Base-by-base conservation (phyloP, 2,113 vertebrate genomes). In the Verasper variegatus region DNA sequence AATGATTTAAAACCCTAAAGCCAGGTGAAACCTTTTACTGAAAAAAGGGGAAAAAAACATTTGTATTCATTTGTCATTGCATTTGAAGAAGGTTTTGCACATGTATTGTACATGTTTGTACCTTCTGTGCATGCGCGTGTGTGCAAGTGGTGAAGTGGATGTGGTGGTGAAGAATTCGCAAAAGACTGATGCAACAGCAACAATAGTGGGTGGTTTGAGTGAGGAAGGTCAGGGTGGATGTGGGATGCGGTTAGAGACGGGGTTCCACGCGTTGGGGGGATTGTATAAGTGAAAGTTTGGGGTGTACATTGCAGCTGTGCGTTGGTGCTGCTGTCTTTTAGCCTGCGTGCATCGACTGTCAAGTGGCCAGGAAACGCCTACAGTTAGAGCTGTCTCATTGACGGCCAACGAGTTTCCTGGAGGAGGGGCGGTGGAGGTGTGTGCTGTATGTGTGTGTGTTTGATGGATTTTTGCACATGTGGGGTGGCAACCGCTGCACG, bases 331-430 rank as follows among this genome's bases (percentile, higher is more conserved):
- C 10, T 51, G 47, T 63, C 6, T 58, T 57, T 73, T 18, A 45
- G 62, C 67, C 24, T 67, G 63, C 11, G 3, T 58, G 65, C 24
- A 64, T 59, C 47, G 59, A 78, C 52, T 60, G 55, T 90, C 86
- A 85, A 86, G 86, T 84, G 82, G 71, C 83, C 90, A 88, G 92
- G 92, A 93, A 93, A 82, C 21, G n/a, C 51, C 68, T 79, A 91
- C 93, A 87, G 94, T 94, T 94, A 86, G 90, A 90, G 93, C 90
- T 92, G 89, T 92, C 91, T 94, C 93, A 94, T 89, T 92, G 84
- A 86, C 74, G 63, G 89, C 90, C 89, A 92, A 91, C 86, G 51
- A 82, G 85, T 86, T 93, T 92, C 92, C 91, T 93, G 91, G 64
- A 75, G 70, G 69, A 73, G 60, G 57, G 55, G 75, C 47, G 69